Evolutionary conservation across 2,113 vertebrate genomes (phyloP), one percentile per base, ranked within the genome.

Genomic region (Phrynocephalus versicolor): DNA sequence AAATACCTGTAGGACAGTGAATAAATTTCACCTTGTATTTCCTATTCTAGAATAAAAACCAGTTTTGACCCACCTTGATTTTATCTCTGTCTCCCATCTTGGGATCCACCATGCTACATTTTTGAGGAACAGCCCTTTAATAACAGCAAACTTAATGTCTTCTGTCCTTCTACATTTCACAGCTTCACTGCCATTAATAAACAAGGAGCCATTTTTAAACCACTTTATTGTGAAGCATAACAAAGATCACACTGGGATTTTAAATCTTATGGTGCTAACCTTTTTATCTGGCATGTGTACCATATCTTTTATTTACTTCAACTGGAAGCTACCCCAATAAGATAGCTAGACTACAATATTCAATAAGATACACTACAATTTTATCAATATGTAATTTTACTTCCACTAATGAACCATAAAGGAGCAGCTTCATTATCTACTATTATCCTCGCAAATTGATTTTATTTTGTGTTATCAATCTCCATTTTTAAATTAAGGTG

Each of bases 401-500:
- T 51, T 51, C 45, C 45, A 51, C 45, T 51, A 64, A 27, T 64
- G 21, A 21, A 64, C 62, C 25, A 25, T 25, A 64, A 64, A 64
- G 7, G 62, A 73, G 18, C 71, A 41, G 35, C 14, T 71, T 71
- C 69, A 71, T 1, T 19, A 35, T 2, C 33, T 71, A 71, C 35
- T 72, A 72, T 39, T 72, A 37, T 39, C 41, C 9, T 25, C 25
- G 41, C 37, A 41, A 73, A 27, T 10, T 23, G 71, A 25, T 19
- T 73, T 39, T 41, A 73, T 73, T 27, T 73, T 73, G 21, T 21
- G 23, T 7, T 27, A 70, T 14, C 21, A 8, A 84, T 70, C 35
- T 78, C 84, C n/a, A n/a, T n/a, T n/a, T n/a, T n/a, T n/a, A 82
- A 83, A 1, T 90, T 51, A 88, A 86, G 85, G 37, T 60, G 15